phyloP scores from a whole-genome alignment of 2,888 invertebrate genomes.

The Scaptomyza polygonia region DNA sequence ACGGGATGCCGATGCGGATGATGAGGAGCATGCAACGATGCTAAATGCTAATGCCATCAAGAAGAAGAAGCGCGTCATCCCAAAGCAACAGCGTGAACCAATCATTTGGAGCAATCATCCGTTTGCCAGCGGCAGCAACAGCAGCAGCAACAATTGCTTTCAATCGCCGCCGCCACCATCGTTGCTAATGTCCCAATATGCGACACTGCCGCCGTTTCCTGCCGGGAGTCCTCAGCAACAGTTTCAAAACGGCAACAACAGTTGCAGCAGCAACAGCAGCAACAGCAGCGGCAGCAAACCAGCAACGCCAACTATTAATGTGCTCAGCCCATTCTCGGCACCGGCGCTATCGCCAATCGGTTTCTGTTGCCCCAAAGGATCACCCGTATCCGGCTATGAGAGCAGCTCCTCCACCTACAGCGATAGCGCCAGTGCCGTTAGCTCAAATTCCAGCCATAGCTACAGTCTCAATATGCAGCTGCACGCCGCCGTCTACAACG shows the following conservation, averaged over 20 bases:
- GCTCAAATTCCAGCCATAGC: conserved; percentile 48
- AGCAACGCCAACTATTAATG: conserved; percentile 62
- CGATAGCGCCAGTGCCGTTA: conserved; percentile 67
- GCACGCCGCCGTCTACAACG: conserved; percentile 86
- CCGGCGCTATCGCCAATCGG: conserved; percentile 78
- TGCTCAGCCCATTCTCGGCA: conserved; percentile 72
- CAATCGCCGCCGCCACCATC: conserved; percentile 64
- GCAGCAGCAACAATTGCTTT: conserved; percentile 68
- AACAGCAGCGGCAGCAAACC: conserved; percentile 41
- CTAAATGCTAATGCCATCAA: conserved; percentile 36
- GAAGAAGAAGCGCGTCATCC: conserved; percentile 53
- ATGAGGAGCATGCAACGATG: conserved; percentile 50
- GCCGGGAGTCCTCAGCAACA: conserved; percentile 74
- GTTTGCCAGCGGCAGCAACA: conserved; percentile 42
- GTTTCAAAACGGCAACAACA: conserved; percentile 26
- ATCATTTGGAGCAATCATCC: conserved; percentile 83
- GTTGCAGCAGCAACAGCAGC: conserved; percentile 22
- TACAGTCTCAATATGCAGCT: conserved; percentile 86
- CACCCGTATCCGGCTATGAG: conserved; percentile 84
- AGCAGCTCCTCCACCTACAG: conserved; percentile 84
- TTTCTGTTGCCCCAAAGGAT: conserved; percentile 84
- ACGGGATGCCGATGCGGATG: conserved; percentile 55
- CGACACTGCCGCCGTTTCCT: conserved; percentile 72
- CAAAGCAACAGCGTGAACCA: conserved; percentile 78
- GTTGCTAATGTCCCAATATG: conserved; percentile 39